Conservation (phyloP, 2,113 vertebrate genomes). For the Hyaena hyaena region DNA sequence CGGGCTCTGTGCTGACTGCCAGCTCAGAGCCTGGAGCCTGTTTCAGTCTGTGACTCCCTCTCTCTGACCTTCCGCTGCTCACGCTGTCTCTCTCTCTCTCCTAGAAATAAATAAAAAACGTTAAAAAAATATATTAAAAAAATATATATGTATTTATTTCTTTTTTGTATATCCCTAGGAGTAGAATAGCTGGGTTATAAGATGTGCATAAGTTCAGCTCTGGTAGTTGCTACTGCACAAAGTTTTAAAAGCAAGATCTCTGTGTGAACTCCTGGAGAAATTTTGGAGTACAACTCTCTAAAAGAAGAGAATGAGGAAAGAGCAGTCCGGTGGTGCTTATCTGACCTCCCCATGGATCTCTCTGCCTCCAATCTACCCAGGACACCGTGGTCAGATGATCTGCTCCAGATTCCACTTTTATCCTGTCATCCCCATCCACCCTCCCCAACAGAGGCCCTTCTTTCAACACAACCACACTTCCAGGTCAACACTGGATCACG, state of each 20-base stretch:
- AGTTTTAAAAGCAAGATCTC: conserved; percentile 17
- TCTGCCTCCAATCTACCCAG: not conserved
- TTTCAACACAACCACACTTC: not conserved
- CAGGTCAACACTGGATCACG: not conserved
- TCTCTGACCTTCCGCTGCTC: too few species aligned
- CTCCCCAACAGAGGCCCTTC: not conserved
- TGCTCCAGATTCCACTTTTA: conserved; percentile 26
- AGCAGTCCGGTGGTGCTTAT: not conserved
- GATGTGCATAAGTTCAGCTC: not conserved
- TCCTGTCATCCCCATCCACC: not conserved
- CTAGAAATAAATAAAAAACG: too few species aligned
- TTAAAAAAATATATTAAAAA: too few species aligned
- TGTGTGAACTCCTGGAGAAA: not conserved
- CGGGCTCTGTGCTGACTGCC: too few species aligned
- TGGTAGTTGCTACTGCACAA: not conserved
- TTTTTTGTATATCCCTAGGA: not conserved
- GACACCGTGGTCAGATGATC: not conserved
- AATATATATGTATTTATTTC: not conserved
- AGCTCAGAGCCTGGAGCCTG: too few species aligned
- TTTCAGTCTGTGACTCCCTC: too few species aligned
- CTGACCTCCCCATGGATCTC: not conserved
- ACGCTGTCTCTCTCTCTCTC: too few species aligned
- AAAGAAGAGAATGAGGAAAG: not conserved
- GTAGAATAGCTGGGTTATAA: not conserved
- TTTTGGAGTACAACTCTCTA: not conserved